Evolutionary conservation across 2,113 vertebrate genomes (phyloP), one percentile per base, ranked within the genome.

Genomic region (Nycticryphes semicollaris): DNA sequence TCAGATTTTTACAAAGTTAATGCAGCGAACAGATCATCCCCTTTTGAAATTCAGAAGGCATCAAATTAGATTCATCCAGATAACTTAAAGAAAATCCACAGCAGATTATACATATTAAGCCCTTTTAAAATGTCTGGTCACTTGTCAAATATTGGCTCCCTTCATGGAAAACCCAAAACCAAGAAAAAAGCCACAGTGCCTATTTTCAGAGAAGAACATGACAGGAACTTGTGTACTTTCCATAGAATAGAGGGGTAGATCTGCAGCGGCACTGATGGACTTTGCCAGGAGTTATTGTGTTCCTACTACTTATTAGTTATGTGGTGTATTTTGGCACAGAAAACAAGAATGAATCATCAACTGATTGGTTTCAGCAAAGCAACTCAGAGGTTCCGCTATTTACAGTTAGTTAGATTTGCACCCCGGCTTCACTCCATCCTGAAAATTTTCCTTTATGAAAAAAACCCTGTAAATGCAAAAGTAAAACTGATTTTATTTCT

Each of bases 211-310:
- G 23, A 7, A 75, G 59, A 20, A 54, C 30, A 12, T 33, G 43
- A 8, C 87, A 87, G 35, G 30, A 83, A 25, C 10, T 75, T 59
- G 27, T 45, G 28, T 15, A 15, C 21, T 64, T 18, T 59, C 30
- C 0, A 0, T 0, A 15, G 15, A 87, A 22, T 0, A 59, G 62
- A 70, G 35, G 47, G 4, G 13, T 7, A n/a, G 35, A 69, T 56
- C 30, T 56, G 57, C 43, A 72, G n/a, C 1, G 1, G 48, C 30
- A 10, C 25, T 56, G 37, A 43, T 17, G 14, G 56, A 68, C 35
- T 64, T 8, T 31, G 57, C 45, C 59, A 53, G 51, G 28, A 53
- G 51, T 15, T 53, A 53, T 28, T 53, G 15, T 30, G 16, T 53
- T 53, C 27, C 28, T 53, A 53, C 51, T 28, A 53, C 15, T 53